Percentiles rank a stretch among this genome's conserved stretches.
Evolutionary conservation across 2,797 vertebrate genomes (phyloP).

Genomic region (Iguana delicatissima): DNA sequence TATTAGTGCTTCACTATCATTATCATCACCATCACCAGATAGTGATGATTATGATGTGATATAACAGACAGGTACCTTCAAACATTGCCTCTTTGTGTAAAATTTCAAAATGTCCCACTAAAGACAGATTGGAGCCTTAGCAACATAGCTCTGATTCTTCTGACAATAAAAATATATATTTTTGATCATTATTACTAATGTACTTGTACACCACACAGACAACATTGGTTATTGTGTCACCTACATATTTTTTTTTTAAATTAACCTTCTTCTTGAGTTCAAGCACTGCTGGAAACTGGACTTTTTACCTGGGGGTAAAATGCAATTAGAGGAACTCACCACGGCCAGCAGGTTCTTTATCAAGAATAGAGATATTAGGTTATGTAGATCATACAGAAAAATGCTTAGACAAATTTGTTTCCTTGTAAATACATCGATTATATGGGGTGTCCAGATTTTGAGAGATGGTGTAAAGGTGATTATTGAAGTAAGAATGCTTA

Average conservation of each 20-base stretch:
- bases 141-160: neutral
- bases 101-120: neutral
- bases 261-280: neutral
- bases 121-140: neutral
- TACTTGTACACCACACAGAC: too few species aligned
- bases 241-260: too few species aligned
- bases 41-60: neutral
- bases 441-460: neutral
- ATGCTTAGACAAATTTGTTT: neutral
- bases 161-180: neutral
- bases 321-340: neutral
- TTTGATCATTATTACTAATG: too few species aligned
- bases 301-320: neutral
- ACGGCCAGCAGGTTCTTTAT: neutral
- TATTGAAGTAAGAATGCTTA: too few species aligned
- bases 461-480: neutral
- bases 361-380: neutral
- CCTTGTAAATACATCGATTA: neutral
- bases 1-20: neutral
- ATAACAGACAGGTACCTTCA: neutral
- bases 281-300: neutral
- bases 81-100: neutral
- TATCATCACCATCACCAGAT: neutral
- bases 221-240: too few species aligned
- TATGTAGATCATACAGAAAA: neutral